Conservation (phyloP, 1,140 invertebrate genomes). For the Caenorhabditis remanei region DNA sequence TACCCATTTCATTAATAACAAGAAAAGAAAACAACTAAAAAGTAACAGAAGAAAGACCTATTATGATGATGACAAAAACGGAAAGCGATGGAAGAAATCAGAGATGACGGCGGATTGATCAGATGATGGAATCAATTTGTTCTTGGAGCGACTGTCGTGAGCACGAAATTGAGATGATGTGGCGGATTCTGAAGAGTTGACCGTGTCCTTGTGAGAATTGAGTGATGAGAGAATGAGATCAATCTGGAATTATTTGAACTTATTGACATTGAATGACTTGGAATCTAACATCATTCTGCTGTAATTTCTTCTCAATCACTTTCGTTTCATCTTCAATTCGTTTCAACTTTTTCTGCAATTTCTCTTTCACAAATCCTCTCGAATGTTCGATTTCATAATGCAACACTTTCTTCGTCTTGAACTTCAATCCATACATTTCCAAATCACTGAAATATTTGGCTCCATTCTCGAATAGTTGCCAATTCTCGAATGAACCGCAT, state of each 20-base stretch:
- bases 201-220: not conserved
- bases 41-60: not conserved
- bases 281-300: not conserved
- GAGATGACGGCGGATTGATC: conserved; percentile 8
- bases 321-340: not conserved
- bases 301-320: not conserved
- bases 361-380: conserved; percentile 25
- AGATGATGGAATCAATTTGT: not conserved
- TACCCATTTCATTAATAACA: not conserved
- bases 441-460: not conserved
- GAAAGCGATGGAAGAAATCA: conserved; percentile 30
- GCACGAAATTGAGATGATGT: conserved; percentile 1
- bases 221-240: not conserved
- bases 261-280: not conserved
- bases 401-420: conserved; percentile 29
- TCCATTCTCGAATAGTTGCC: conserved; percentile 29
- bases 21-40: not conserved
- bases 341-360: conserved; percentile 6
- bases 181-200: not conserved
- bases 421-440: conserved; percentile 9
- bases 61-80: not conserved
- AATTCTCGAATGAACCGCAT: conserved; percentile 30
- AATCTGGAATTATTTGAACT: not conserved
- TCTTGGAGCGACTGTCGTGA: conserved; percentile 35
- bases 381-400: conserved; percentile 43